Evolutionary conservation across 2,113 vertebrate species (phyloP).

Genomic region (Mesembrinibis cayennensis): DNA sequence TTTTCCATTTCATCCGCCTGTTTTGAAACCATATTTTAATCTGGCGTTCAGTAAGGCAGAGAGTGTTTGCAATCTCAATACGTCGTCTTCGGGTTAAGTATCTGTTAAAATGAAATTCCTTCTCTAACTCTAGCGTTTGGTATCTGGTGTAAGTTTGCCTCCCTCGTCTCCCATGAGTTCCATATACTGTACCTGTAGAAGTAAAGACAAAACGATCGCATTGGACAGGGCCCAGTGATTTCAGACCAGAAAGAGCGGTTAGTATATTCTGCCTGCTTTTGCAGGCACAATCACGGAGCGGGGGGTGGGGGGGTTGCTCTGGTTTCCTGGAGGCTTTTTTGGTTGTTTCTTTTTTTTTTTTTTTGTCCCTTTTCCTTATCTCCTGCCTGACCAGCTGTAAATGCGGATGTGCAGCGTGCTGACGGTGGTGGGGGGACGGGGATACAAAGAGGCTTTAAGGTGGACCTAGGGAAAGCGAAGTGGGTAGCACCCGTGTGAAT

Average conservation of each 20-base stretch:
- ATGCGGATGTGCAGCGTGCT: neutral
- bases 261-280: constrained; percentile 10
- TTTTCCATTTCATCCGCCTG: constrained; percentile 88
- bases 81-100: constrained; percentile 85
- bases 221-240: constrained; percentile 59
- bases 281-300: neutral
- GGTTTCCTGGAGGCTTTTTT: neutral
- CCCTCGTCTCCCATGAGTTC: constrained; percentile 82
- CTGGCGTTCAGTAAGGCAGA: constrained; percentile 86
- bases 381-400: neutral
- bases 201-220: constrained; percentile 64
- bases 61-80: constrained; percentile 85
- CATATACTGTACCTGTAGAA: constrained; percentile 82
- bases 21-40: constrained; percentile 91
- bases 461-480: neutral
- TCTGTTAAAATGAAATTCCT: constrained; percentile 87
- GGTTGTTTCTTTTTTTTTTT: neutral
- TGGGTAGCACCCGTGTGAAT: neutral
- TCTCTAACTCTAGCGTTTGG: constrained; percentile 86
- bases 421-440: neutral
- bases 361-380: neutral
- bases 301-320: neutral
- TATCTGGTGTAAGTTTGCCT: constrained; percentile 86
- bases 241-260: constrained; percentile 36
- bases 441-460: neutral